Evolutionary conservation across 1,140 invertebrate genomes (phyloP), one percentile per base, ranked within the genome.

Genomic region (Euura lappo): DNA sequence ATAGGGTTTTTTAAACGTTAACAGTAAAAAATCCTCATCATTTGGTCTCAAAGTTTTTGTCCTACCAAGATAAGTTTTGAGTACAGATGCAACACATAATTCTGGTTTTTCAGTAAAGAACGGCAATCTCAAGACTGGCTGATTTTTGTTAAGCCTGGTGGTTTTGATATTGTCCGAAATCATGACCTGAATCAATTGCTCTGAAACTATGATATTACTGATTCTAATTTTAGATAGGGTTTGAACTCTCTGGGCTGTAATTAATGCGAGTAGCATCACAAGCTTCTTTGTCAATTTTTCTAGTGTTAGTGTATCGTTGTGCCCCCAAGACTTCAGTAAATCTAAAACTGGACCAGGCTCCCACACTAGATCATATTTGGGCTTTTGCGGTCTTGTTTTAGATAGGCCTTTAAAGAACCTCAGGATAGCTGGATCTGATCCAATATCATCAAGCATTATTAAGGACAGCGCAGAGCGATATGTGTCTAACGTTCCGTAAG

Each of bases 361-460:
- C 80, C 79, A 80, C n/a, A 77, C 79, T 6, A 71, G 45, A 71
- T 78, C 68, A 72, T 81, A 81, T 60, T 72, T 77, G 28, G 75
- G 73, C 11, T n/a, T 67, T 1, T 74, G 11, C 10, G 78, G 75
- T 65, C 80, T 71, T 46, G 72, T 6, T 44, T 73, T 76, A 43
- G 67, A 75, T 70, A 79, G 72, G 44, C 79, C 77, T 75, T 77
- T 78, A 71, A 75, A 75, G 47, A 80, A 80, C 43, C 76, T 60
- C 70, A 74, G 75, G 13, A 80, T 72, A 60, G n/a, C 60, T 11
- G 71, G 69, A 67, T 80, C 75, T 51, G 75, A 46, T 1, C 69
- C 70, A 4, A 79, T 43, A 45, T 69, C 45, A 0, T 64, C 43
- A 0, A 71, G 72, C 3, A 44, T 13, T 45, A 77, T 8, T 10